Conservation (phyloP, 2,113 vertebrate species). For the Nerophis ophidion region DNA sequence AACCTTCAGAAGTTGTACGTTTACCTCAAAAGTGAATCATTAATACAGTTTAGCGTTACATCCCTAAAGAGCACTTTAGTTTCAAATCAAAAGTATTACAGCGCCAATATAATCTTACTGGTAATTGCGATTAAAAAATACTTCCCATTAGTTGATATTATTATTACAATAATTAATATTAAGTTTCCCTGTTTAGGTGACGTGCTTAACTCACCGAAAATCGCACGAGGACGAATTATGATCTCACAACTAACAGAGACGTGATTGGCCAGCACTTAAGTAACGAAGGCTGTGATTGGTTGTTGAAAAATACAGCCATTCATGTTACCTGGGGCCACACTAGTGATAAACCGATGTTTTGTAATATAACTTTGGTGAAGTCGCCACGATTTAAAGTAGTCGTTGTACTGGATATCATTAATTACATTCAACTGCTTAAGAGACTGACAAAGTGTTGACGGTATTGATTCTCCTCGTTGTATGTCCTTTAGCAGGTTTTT, state of each 20-base stretch:
- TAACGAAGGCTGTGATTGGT: slow-evolving; percentile 31
- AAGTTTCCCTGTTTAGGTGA: background rate
- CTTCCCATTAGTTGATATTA: background rate
- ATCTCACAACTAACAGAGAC: background rate
- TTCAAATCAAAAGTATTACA: background rate
- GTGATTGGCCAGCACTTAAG: slow-evolving; percentile 16
- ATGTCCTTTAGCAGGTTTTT: too few species aligned
- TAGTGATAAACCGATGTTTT: slow-evolving; percentile 4
- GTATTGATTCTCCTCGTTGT: too few species aligned
- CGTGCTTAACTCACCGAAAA: background rate
- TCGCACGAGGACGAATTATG: background rate
- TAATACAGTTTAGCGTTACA: too few species aligned
- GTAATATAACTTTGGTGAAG: slow-evolving; percentile 15
- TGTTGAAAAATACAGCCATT: background rate
- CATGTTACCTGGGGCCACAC: background rate
- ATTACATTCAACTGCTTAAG: too few species aligned
- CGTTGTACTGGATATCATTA: too few species aligned
- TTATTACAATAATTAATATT: background rate
- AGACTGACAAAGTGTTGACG: too few species aligned
- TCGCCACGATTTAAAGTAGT: background rate
- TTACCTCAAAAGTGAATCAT: too few species aligned
- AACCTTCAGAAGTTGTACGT: too few species aligned
- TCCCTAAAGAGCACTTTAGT: background rate
- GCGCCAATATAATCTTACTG: background rate
- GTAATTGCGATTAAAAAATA: background rate